Evolutionary conservation across 2,797 vertebrate genomes (phyloP).

Genomic region (Tapera naevia): DNA sequence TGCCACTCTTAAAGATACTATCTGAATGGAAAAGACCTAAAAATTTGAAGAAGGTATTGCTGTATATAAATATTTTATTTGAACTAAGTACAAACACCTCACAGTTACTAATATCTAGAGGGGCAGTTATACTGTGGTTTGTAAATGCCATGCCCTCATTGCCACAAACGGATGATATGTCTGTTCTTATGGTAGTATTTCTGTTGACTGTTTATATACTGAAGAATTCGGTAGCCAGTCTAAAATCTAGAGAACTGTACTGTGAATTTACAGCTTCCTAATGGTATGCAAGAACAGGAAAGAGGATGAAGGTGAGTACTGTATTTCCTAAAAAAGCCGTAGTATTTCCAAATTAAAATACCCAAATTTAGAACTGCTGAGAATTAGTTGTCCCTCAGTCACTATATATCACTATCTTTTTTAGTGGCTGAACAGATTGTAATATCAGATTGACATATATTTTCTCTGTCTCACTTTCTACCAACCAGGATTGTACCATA

Average conservation of each 20-base stretch:
- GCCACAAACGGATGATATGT: neutral
- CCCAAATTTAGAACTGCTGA: neutral
- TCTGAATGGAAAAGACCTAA: neutral
- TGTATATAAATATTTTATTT: neutral
- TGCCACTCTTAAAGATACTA: neutral
- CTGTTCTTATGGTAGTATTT: neutral
- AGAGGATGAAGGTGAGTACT: neutral
- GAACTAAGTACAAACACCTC: neutral
- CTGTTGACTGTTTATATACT: neutral
- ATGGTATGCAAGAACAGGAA: neutral
- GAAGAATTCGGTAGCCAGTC: neutral
- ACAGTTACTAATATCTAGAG: neutral
- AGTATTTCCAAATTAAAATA: neutral
- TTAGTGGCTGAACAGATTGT: neutral
- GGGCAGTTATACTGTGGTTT: neutral
- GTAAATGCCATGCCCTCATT: neutral
- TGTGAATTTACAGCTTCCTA: neutral
- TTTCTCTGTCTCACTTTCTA: neutral
- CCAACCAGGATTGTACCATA: neutral
- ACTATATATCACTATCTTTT: neutral
- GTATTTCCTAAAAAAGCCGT: neutral
- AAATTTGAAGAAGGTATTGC: neutral
- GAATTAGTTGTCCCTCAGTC: constrained; percentile 3
- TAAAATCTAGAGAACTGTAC: neutral
- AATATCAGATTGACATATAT: neutral